Base-by-base conservation (phyloP, 2,113 vertebrate genomes). In the Phylloscopus whistleri region DNA sequence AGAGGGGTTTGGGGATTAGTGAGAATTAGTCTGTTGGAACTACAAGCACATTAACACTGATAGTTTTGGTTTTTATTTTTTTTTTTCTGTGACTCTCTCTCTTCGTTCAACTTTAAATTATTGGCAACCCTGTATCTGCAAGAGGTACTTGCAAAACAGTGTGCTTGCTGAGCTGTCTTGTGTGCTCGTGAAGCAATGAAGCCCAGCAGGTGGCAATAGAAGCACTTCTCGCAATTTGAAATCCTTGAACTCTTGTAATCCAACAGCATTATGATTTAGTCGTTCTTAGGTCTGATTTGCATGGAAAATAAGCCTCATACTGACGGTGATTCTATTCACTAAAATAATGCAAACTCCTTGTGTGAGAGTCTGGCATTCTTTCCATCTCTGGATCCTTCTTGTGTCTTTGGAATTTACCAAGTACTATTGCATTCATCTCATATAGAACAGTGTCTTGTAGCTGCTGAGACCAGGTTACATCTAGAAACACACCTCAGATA, bases 201-300 rank as follows among this genome's bases (percentile, higher is more conserved):
- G 95, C 91, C 97, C 97, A 98, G 96, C 95, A 98, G 98, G 96
- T 97, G 97, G 97, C 98, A 95, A 96, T 93, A 97, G 92, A 98
- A 93, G 84, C 75, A 93, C 96, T 98, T 82, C 37, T 95, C 60
- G 49, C 69, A 69, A 78, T 93, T 44, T 87, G 58, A 88, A 95
- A 79, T 82, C 49, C 9, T 86, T 89, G 68, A 84, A 67, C 16
- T 16, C 56, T 35, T 69, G 68, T 49, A 19, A 12, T 86, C 39
- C 67, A 74, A 79, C 35, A 80, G 17, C 21, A 13, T 73, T 53
- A 70, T 56, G 72, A 39, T 62, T 72, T 68, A 86, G 67, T 83
- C 89, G 76, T 91, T 84, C 76, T 28, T 68, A 90, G 60, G 55
- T 88, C 67, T 72, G 39, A 92, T 49, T 72, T 79, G 59, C 30